phyloP scores from a whole-genome alignment of 2,797 vertebrate genomes.

The Limosa lapponica region DNA sequence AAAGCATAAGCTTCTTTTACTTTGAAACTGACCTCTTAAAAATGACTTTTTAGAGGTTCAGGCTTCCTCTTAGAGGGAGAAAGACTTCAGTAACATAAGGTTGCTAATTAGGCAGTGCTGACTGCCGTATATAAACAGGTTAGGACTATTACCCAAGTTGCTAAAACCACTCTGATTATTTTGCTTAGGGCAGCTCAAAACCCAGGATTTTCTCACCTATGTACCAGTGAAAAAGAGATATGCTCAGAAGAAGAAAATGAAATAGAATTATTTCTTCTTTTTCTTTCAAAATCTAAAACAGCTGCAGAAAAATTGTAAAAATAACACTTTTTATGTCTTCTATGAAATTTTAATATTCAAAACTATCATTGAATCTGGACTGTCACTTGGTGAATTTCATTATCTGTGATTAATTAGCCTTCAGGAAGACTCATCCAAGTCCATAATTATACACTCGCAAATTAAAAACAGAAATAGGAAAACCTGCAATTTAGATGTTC shows the following conservation, averaged over 20 bases:
- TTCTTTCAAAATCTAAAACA: not conserved
- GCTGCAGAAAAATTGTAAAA: not conserved
- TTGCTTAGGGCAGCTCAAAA: not conserved
- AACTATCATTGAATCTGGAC: not conserved
- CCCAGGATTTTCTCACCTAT: not conserved
- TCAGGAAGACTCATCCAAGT: not conserved
- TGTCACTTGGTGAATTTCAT: not conserved
- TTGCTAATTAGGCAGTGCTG: constrained; percentile 17
- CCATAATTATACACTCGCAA: not conserved
- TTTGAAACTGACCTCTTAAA: constrained; percentile 22
- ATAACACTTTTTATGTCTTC: not conserved
- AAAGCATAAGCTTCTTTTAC: not conserved
- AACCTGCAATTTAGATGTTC: not conserved
- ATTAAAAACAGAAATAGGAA: not conserved
- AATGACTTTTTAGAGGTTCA: not conserved
- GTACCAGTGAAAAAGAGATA: not conserved
- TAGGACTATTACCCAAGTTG: not conserved
- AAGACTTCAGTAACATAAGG: not conserved
- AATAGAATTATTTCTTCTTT: not conserved
- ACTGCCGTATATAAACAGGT: not conserved
- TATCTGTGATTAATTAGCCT: not conserved
- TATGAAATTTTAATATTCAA: not conserved
- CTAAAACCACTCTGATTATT: not conserved
- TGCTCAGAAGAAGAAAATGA: not conserved
- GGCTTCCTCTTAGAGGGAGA: not conserved